Conservation (phyloP, 2,113 vertebrate species). For the Bufo bufo region DNA sequence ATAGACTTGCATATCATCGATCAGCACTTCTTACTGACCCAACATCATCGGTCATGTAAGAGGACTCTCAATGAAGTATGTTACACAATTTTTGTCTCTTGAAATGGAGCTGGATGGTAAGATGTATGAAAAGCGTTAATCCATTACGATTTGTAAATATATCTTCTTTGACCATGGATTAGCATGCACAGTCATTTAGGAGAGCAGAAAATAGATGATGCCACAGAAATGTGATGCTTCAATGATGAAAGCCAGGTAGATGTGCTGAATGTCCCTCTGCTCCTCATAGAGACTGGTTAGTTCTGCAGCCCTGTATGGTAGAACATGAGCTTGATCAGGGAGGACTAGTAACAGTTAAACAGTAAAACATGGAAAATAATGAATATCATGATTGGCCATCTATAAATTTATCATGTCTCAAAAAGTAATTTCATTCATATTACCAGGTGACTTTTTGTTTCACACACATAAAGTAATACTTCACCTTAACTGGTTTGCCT, state of each 20-base stretch:
- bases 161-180: conserved; percentile 2
- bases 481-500: no score
- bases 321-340: background rate
- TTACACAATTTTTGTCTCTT: background rate
- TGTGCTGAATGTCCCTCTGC: background rate
- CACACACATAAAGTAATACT: no score
- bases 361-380: background rate
- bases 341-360: background rate
- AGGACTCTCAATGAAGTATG: no score
- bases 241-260: background rate
- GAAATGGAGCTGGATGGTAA: background rate
- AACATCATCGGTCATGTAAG: no score
- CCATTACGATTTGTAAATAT: conserved; percentile 13
- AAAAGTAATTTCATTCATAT: no score
- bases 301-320: background rate
- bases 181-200: background rate
- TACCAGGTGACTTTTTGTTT: no score
- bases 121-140: background rate
- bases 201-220: no score
- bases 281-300: background rate
- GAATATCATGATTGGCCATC: no score
- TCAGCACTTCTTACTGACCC: no score
- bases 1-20: no score
- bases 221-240: conserved; percentile 2
- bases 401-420: no score